These are phyloP conservation scores for Meganola albula DNA, from an alignment of 2,888 invertebrate species.

Conservation along the genomic window DNA sequence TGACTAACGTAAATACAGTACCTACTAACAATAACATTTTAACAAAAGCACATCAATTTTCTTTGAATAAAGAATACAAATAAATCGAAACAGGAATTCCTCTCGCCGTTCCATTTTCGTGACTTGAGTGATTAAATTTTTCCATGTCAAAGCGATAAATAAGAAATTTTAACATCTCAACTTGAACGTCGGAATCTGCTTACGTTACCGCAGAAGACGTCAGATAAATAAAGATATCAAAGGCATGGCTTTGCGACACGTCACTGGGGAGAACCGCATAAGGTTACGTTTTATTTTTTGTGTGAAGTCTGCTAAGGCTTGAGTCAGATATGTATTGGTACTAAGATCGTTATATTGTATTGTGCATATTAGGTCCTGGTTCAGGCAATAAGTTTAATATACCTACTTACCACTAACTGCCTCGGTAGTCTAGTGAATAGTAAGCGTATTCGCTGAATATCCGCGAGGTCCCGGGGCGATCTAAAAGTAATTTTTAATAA, in stretches of 20 bases:
- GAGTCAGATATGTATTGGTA: no score
- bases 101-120: slow-evolving; percentile 18
- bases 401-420: no score
- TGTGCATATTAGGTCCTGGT: no score
- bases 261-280: slow-evolving; percentile 12
- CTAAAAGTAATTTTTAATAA: no score
- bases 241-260: slow-evolving; percentile 19
- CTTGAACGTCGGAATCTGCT: slow-evolving; percentile 27
- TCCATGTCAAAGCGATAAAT: slow-evolving; percentile 10
- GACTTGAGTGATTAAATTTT: slow-evolving; percentile 22
- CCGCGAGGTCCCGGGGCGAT: no score
- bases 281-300: slow-evolving; percentile 33
- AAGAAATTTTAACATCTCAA: slow-evolving; percentile 19
- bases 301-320: no score
- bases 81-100: slow-evolving; percentile 18
- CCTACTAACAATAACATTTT: no score
- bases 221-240: slow-evolving; percentile 22
- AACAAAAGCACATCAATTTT: not conserved
- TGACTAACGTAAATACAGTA: no score
- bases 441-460: no score
- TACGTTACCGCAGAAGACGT: slow-evolving; percentile 27
- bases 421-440: no score
- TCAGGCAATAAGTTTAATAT: no score
- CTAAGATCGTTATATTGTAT: no score
- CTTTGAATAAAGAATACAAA: not conserved